Evolutionary conservation across 2,888 invertebrate genomes (phyloP).

Genomic region (Tiliacea aurago): DNA sequence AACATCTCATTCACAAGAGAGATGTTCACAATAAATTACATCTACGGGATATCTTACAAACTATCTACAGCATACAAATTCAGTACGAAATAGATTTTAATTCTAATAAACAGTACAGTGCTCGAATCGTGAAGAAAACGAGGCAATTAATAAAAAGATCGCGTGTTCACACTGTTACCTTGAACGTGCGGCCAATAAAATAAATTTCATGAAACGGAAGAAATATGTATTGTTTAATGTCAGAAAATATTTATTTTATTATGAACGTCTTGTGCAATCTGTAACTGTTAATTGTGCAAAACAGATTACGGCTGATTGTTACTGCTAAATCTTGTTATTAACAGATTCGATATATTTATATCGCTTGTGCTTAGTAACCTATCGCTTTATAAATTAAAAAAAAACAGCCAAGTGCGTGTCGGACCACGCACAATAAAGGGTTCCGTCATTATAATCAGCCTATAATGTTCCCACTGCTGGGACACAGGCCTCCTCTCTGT

Average conservation of each 20-base stretch:
- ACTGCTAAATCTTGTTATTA: too few species aligned
- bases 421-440: too few species aligned
- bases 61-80: background rate
- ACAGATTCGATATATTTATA: background rate
- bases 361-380: background rate
- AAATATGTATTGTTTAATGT: constrained; percentile 6
- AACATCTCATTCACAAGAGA: background rate
- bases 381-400: too few species aligned
- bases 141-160: constrained; percentile 31
- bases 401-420: too few species aligned
- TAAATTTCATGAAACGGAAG: constrained; percentile 35
- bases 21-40: background rate
- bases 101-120: background rate
- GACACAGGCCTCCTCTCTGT: too few species aligned
- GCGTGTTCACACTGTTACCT: constrained; percentile 39
- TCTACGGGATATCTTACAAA: background rate
- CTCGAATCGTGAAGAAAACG: constrained; percentile 15
- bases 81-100: background rate
- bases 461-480: too few species aligned
- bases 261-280: background rate
- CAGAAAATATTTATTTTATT: constrained; percentile 17
- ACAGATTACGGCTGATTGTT: background rate
- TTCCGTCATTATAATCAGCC: too few species aligned
- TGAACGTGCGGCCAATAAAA: constrained; percentile 28
- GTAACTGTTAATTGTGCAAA: constrained; percentile 12